Conservation (phyloP, 2,113 vertebrate genomes). For the Platysternon megacephalum region DNA sequence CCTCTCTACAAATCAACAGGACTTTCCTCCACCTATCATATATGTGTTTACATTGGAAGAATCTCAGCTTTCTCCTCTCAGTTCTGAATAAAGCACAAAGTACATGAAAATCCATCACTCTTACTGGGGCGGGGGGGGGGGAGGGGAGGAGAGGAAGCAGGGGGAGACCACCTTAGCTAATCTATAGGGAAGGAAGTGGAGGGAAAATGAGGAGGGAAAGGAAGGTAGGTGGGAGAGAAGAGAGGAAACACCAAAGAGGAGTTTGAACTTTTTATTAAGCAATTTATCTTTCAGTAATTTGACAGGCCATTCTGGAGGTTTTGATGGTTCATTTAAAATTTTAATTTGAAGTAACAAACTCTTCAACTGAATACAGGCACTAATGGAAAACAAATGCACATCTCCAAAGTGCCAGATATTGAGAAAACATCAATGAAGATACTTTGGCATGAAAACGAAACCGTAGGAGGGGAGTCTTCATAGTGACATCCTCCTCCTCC, state of each 20-base stretch:
- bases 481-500: neutral
- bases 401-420: neutral
- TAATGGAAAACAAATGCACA: constrained; percentile 47
- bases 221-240: neutral
- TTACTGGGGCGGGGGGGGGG: fast-evolving
- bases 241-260: neutral
- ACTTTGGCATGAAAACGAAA: neutral
- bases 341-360: constrained; percentile 15
- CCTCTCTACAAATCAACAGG: neutral
- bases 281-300: neutral
- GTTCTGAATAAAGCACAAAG: neutral
- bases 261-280: neutral
- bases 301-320: neutral
- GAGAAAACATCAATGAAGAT: constrained; percentile 21
- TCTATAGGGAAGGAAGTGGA: neutral
- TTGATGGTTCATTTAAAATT: constrained; percentile 2
- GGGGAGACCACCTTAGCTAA: neutral
- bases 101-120: neutral
- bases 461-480: neutral
- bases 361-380: neutral
- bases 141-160: neutral
- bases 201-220: neutral
- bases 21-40: neutral
- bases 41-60: neutral
- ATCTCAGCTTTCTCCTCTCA: neutral